These are phyloP conservation scores for Anser cygnoides DNA, from an alignment of 2,113 vertebrate species.

Conservation along the genomic window DNA sequence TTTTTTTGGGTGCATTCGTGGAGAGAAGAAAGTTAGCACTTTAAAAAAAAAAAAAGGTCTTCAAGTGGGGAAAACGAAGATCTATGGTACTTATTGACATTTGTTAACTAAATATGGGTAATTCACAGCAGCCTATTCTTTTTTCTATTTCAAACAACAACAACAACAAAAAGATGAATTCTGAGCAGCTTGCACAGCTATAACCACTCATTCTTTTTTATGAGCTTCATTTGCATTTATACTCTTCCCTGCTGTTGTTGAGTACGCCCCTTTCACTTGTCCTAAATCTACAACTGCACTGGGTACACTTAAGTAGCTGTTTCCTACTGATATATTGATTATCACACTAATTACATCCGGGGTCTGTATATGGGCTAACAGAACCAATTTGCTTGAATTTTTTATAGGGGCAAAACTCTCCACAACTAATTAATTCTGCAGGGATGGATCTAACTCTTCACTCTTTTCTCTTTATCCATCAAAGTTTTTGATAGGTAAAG, in stretches of 20 bases:
- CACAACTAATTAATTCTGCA: constrained; percentile 81
- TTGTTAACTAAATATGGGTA: not conserved
- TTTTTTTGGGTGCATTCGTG: not conserved
- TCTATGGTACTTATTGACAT: not conserved
- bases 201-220: constrained; percentile 70
- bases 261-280: constrained; percentile 70
- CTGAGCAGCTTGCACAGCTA: constrained; percentile 66
- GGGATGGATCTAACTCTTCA: not conserved
- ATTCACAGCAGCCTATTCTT: not conserved
- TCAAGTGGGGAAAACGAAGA: constrained; percentile 14
- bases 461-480: not conserved
- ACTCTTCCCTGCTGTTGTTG: constrained; percentile 70
- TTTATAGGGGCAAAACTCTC: constrained; percentile 52
- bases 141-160: not conserved
- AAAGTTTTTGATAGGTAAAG: not conserved
- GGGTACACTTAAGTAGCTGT: constrained; percentile 68
- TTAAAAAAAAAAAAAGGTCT: constrained; percentile 31
- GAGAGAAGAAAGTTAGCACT: constrained; percentile 6
- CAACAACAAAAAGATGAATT: not conserved
- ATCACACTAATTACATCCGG: constrained; percentile 82
- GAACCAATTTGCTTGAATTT: constrained; percentile 70
- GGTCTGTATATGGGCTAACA: constrained; percentile 75
- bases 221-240: constrained; percentile 74
- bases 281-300: constrained; percentile 72
- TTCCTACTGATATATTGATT: constrained; percentile 87